Evolutionary conservation across 1,140 invertebrate species (phyloP).

Genomic region (Drosophila orena): DNA sequence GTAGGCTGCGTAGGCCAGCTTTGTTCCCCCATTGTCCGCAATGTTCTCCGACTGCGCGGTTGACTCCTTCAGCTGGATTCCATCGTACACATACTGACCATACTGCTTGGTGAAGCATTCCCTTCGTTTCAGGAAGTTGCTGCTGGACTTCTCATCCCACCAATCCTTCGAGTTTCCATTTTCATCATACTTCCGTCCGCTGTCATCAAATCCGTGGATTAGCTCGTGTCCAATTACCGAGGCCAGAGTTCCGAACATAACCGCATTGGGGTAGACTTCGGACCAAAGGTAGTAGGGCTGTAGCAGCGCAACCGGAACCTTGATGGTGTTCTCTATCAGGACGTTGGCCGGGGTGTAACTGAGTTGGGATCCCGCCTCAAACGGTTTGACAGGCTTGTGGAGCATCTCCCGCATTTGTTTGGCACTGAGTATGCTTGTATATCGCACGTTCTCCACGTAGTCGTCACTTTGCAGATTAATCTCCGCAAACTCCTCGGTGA

Average conservation of each 20-base stretch:
- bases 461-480: slow-evolving; percentile 36
- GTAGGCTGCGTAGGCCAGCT: slow-evolving; percentile 87
- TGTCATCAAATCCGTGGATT: slow-evolving; percentile 88
- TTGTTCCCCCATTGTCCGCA: slow-evolving; percentile 89
- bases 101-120: slow-evolving; percentile 73
- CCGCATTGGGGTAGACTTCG: slow-evolving; percentile 65
- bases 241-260: slow-evolving; percentile 88
- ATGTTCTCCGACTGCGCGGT: slow-evolving; percentile 87
- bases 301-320: slow-evolving; percentile 66
- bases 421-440: not conserved
- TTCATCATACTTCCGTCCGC: slow-evolving; percentile 95
- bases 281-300: slow-evolving; percentile 73
- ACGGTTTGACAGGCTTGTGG: slow-evolving; percentile 48
- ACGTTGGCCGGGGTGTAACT: slow-evolving; percentile 76
- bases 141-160: slow-evolving; percentile 67
- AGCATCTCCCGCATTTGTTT: slow-evolving; percentile 32
- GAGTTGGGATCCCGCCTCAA: slow-evolving; percentile 53
- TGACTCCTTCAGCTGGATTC: slow-evolving; percentile 41
- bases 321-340: slow-evolving; percentile 68
- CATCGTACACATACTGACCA: slow-evolving; percentile 54
- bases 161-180: slow-evolving; percentile 87
- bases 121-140: slow-evolving; percentile 43
- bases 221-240: slow-evolving; percentile 90
- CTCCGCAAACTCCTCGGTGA: slow-evolving; percentile 60
- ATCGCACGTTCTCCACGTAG: slow-evolving; percentile 50